Conservation (phyloP, 2,888 invertebrate species). For the Prostheceraeus crozeri region DNA sequence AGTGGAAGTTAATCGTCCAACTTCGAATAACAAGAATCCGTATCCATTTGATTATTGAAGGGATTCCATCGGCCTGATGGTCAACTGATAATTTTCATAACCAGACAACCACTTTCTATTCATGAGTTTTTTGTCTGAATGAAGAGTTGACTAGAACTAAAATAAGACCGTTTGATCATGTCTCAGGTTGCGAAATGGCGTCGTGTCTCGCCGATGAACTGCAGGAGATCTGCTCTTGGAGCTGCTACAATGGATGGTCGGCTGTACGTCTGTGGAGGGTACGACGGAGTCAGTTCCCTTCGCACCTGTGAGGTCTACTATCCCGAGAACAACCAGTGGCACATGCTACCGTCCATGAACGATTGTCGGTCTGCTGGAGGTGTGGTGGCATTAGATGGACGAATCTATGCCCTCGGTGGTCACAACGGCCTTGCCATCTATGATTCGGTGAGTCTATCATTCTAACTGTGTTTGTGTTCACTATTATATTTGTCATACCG, state of each 20-base stretch:
- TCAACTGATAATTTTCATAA: no score
- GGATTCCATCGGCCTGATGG: no score
- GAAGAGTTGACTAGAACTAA: no score
- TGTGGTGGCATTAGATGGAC: conserved; percentile 66
- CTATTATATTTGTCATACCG: no score
- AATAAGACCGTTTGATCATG: no score
- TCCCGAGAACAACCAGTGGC: conserved; percentile 61
- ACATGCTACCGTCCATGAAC: conserved; percentile 67
- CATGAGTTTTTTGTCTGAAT: no score
- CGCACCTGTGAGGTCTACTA: conserved; percentile 53
- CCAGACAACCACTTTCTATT: no score
- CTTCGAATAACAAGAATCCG: no score
- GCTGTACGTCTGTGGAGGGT: conserved; percentile 55
- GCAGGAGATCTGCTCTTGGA: conserved; percentile 62
- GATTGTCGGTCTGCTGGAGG: conserved; percentile 69
- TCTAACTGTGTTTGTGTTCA: no score
- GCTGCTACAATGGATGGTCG: conserved; percentile 50
- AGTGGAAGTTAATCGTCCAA: no score
- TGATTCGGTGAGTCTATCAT: conserved; percentile 70
- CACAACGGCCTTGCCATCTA: conserved; percentile 80
- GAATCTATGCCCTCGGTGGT: conserved; percentile 74
- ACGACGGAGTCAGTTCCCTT: conserved; percentile 55
- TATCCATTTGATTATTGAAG: no score
- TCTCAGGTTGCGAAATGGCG: conserved; percentile 70
- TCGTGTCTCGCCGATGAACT: conserved; percentile 70